Evolutionary conservation across 2,888 invertebrate species (phyloP).

Genomic region (Trichacis sp.): DNA sequence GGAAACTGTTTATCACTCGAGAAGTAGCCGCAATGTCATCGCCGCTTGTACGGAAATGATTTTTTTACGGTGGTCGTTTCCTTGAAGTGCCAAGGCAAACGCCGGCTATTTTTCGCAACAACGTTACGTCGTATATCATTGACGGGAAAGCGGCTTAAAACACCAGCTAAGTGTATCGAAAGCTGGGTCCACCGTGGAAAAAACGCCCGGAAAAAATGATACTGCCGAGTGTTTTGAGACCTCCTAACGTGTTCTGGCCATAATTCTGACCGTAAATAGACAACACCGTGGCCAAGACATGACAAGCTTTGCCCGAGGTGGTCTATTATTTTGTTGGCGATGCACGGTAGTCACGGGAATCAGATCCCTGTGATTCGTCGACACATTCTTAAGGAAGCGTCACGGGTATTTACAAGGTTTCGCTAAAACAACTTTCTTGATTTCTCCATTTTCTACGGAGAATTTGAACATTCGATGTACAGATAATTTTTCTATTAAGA

Average conservation of each 20-base stretch:
- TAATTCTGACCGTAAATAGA: slow-evolving; percentile 66
- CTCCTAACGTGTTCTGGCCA: slow-evolving; percentile 64
- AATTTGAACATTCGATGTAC: too few species aligned
- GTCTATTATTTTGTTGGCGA: slow-evolving; percentile 27
- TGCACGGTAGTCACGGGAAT: slow-evolving; percentile 43
- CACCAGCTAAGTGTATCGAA: slow-evolving; percentile 31
- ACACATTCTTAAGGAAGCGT: slow-evolving; percentile 45
- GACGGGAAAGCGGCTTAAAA: slow-evolving; percentile 25
- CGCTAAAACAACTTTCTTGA: slow-evolving; percentile 7
- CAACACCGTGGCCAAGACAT: slow-evolving; percentile 64
- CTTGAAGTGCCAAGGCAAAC: not conserved
- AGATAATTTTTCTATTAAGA: too few species aligned
- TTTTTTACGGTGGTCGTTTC: not conserved
- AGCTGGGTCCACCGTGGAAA: slow-evolving; percentile 23
- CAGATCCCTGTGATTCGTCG: slow-evolving; percentile 44
- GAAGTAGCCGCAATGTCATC: too few species aligned
- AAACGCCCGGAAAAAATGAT: slow-evolving; percentile 26
- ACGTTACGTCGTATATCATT: slow-evolving; percentile 42
- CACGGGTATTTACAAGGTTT: slow-evolving; percentile 38
- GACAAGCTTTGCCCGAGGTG: slow-evolving; percentile 51
- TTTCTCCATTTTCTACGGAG: not conserved
- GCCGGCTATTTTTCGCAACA: slow-evolving; percentile 46
- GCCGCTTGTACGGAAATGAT: not conserved
- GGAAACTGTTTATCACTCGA: not conserved
- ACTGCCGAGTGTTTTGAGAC: slow-evolving; percentile 58